phyloP scores from a whole-genome alignment of 2,113 vertebrate genomes.

The Tachysurus fulvidraco region DNA sequence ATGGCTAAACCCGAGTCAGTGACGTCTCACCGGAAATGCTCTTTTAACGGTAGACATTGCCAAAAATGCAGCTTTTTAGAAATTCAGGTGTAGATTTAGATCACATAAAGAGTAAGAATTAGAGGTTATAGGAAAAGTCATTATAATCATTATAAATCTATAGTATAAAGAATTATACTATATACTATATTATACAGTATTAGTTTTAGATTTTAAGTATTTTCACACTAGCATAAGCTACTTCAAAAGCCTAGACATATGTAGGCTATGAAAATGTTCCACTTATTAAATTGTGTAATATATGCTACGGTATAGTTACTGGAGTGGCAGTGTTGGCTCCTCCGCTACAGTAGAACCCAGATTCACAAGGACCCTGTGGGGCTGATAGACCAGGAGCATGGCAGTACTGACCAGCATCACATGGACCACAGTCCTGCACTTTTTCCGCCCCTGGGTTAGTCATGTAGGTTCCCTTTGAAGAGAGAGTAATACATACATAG shows the following conservation, averaged over 20 bases:
- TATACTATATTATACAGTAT: too few species aligned
- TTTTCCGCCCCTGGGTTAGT: slow-evolving; percentile 65
- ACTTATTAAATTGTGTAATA: background rate
- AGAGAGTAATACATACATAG: background rate
- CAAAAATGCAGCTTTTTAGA: background rate
- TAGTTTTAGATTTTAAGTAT: background rate
- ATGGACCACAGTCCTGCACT: slow-evolving; percentile 74
- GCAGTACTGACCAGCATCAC: slow-evolving; percentile 81
- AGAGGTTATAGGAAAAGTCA: background rate
- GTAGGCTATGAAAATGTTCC: background rate
- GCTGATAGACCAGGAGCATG: slow-evolving; percentile 70
- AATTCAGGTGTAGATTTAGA: background rate
- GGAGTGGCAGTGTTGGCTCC: slow-evolving; percentile 76
- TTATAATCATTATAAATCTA: background rate
- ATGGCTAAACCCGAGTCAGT: background rate
- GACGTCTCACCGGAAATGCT: background rate
- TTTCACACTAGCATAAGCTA: background rate
- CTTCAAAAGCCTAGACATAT: background rate
- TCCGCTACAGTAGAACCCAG: slow-evolving; percentile 75
- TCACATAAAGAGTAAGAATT: background rate
- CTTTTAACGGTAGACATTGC: background rate
- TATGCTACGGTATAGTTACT: slow-evolving; percentile 68
- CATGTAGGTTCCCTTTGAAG: slow-evolving; percentile 75
- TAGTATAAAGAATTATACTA: background rate
- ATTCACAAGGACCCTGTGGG: slow-evolving; percentile 78